Conservation (phyloP, 2,888 invertebrate species). For the Drosophila stalkeri region DNA sequence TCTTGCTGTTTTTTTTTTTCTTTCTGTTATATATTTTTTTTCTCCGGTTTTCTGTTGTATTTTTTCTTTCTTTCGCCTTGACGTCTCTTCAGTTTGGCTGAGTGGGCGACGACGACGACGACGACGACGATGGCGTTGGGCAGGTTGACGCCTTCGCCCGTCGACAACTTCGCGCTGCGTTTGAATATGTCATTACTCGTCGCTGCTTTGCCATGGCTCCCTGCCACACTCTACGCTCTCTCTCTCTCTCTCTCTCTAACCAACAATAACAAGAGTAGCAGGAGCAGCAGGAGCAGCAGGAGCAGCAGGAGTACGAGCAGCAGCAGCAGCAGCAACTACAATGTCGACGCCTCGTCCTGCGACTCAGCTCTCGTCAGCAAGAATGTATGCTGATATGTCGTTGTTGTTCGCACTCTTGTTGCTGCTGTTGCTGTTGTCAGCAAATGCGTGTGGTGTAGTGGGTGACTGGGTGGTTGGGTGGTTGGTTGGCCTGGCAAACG, state of each 20-base stretch:
- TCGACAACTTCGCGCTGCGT: slow-evolving; percentile 78
- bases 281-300: slow-evolving; percentile 38
- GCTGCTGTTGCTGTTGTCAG: slow-evolving; percentile 26
- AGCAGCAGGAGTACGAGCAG: slow-evolving; percentile 8
- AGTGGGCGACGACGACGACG: slow-evolving; percentile 8
- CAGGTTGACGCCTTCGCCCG: slow-evolving; percentile 62
- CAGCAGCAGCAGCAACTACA: slow-evolving; percentile 53
- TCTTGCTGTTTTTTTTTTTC: slow-evolving; percentile 9
- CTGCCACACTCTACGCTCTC: slow-evolving; percentile 13
- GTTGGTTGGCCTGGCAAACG: slow-evolving; percentile 57
- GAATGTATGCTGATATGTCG: slow-evolving; percentile 60
- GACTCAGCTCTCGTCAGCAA: slow-evolving; percentile 43
- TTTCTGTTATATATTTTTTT: slow-evolving; percentile 9
- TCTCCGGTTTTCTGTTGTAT: slow-evolving; percentile 8
- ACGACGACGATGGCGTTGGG: slow-evolving; percentile 9
- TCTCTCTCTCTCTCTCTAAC: too few species aligned
- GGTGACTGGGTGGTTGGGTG: slow-evolving; percentile 3
- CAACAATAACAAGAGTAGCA: slow-evolving; percentile 25
- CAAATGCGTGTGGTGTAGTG: slow-evolving; percentile 34
- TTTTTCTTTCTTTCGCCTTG: slow-evolving; percentile 14
- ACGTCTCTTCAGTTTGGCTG: slow-evolving; percentile 20
- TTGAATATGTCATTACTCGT: slow-evolving; percentile 75
- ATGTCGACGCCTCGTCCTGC: slow-evolving; percentile 68
- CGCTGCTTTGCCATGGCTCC: slow-evolving; percentile 22
- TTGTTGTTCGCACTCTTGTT: slow-evolving; percentile 11